A percentile compares a stretch with the other conserved stretches of the same genome.
These are phyloP conservation scores for Tetramorium alpestre DNA, from an alignment of 1,140 invertebrate species.

Conservation along the genomic window DNA sequence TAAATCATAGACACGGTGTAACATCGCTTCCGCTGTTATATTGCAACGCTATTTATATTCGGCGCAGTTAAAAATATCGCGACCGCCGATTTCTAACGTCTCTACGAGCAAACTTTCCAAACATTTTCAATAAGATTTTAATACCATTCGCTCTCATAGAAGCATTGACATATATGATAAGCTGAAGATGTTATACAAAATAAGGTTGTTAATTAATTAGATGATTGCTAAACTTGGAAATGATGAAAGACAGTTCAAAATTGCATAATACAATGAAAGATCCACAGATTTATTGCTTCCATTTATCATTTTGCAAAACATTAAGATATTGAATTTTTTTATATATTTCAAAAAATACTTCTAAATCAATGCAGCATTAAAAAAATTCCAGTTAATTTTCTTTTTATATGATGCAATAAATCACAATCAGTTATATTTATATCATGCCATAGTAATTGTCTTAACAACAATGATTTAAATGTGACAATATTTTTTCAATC, in stretches of 20 bases:
- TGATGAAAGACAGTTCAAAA: background rate
- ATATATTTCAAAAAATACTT: background rate
- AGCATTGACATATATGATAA: background rate
- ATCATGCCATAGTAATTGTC: background rate
- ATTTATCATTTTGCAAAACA: background rate
- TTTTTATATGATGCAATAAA: background rate
- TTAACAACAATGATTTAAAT: background rate
- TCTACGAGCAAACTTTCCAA: background rate
- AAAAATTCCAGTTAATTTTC: background rate
- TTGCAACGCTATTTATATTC: conserved; percentile 61
- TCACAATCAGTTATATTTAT: background rate
- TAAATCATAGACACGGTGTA: conserved; percentile 67
- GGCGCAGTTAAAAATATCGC: conserved; percentile 31
- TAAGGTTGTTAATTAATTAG: background rate
- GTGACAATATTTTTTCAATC: background rate
- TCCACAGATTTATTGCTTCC: background rate
- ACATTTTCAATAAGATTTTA: background rate
- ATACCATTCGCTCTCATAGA: background rate
- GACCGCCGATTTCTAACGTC: conserved; percentile 1
- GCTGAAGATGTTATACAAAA: background rate
- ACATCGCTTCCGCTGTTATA: conserved; percentile 66
- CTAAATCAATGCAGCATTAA: background rate
- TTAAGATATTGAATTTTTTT: background rate
- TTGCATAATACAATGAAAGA: background rate
- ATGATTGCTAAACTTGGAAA: background rate